These are phyloP conservation scores for Rhaphigaster nebulosa DNA, from an alignment of 2,888 invertebrate species.

Conservation along the genomic window DNA sequence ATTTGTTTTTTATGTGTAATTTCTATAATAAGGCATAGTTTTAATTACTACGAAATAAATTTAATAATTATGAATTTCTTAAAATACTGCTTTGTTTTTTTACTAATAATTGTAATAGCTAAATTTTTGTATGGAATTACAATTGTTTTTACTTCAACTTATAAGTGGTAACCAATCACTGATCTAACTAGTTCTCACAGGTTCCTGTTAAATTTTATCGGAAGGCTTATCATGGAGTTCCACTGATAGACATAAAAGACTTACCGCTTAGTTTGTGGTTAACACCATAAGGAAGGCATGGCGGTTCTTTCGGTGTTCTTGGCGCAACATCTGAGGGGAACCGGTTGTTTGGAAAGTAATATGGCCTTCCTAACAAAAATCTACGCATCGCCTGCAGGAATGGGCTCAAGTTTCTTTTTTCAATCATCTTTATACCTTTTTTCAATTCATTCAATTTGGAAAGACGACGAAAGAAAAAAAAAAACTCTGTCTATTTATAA, in stretches of 20 bases:
- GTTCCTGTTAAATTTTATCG: too few species aligned
- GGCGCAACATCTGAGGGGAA: slow-evolving; percentile 56
- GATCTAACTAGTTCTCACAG: too few species aligned
- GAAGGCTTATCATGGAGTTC: too few species aligned
- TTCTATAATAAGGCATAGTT: too few species aligned
- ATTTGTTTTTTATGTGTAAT: too few species aligned
- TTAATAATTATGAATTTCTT: too few species aligned
- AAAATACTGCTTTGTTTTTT: too few species aligned
- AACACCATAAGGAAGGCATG: slow-evolving; percentile 10
- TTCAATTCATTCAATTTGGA: slow-evolving; percentile 3
- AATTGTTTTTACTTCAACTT: too few species aligned
- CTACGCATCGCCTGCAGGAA: slow-evolving; percentile 17
- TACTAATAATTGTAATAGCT: neutral
- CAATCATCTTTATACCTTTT: neutral
- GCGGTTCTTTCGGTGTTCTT: neutral
- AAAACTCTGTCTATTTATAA: neutral
- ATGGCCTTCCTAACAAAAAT: slow-evolving; percentile 13
- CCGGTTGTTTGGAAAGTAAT: slow-evolving; percentile 27
- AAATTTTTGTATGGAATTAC: too few species aligned
- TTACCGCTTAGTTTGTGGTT: neutral
- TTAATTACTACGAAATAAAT: too few species aligned
- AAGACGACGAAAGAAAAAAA: neutral
- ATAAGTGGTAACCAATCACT: too few species aligned
- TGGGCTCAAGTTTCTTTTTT: neutral
- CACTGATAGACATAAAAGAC: neutral